Evolutionary conservation across 2,797 vertebrate species (phyloP).

Genomic region (Pelobates cultripes): DNA sequence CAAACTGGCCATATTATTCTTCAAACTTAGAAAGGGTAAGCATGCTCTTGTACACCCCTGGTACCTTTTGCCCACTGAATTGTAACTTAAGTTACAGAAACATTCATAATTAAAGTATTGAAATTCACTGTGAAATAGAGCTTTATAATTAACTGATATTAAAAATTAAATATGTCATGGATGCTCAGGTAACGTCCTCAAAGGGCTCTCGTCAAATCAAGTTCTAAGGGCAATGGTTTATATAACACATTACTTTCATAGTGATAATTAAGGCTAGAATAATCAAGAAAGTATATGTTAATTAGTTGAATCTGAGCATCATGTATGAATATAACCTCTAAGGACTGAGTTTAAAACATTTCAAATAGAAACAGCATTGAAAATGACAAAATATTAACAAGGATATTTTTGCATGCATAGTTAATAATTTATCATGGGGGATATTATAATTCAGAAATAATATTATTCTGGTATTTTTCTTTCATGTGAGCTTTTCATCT

Average conservation of each 20-base stretch:
- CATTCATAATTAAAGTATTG: no score
- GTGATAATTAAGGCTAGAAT: conserved; percentile 45
- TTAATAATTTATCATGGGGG: conserved; percentile 25
- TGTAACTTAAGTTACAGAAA: no score
- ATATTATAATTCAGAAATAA: conserved; percentile 7
- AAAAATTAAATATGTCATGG: background rate
- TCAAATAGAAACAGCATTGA: background rate
- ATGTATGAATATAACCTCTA: conserved; percentile 29
- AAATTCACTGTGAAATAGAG: background rate
- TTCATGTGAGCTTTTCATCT: conserved; percentile 1
- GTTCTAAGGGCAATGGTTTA: conserved; percentile 39
- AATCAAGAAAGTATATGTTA: conserved; percentile 48
- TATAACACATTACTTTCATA: conserved; percentile 3
- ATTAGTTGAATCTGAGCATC: conserved; percentile 45
- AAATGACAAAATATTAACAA: conserved; percentile 1
- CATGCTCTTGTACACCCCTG: no score
- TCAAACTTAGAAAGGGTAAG: no score
- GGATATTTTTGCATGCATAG: background rate
- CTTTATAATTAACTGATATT: background rate
- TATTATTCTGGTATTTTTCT: conserved; percentile 15
- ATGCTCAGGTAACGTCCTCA: background rate
- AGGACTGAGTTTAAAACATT: background rate
- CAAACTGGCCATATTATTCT: no score
- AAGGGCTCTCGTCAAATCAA: conserved; percentile 8
- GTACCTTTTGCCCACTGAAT: no score